A percentile compares a stretch with the other conserved stretches of the same genome.
These are phyloP conservation scores for Avahi laniger DNA, from an alignment of 2,797 vertebrate species.

Conservation along the genomic window DNA sequence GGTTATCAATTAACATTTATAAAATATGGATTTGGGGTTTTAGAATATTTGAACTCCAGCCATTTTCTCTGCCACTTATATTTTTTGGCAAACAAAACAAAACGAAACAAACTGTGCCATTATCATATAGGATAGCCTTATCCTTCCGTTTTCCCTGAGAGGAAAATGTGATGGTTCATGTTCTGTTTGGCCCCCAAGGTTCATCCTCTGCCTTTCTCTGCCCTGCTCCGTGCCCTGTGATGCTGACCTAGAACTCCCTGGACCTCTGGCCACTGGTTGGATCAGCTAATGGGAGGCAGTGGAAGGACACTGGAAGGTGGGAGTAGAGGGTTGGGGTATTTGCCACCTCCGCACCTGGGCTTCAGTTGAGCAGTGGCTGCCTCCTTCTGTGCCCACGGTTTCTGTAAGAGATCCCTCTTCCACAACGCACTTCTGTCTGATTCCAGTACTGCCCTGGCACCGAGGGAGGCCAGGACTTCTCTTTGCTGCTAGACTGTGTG, in stretches of 20 bases:
- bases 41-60: background rate
- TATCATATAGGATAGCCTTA: background rate
- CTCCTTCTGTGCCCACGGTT: background rate
- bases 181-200: background rate
- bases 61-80: background rate
- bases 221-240: background rate
- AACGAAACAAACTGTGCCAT: background rate
- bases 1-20: background rate
- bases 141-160: background rate
- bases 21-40: background rate
- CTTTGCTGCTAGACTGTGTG: background rate
- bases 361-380: background rate
- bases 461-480: background rate
- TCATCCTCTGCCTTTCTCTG: background rate
- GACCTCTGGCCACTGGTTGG: background rate
- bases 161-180: background rate
- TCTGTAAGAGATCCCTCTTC: background rate
- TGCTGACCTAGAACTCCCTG: background rate
- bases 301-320: background rate
- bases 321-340: background rate
- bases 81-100: background rate
- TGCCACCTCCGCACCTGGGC: background rate
- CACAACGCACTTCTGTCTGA: rapidly evolving
- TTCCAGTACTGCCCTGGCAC: background rate
- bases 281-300: background rate